These are phyloP conservation scores for Cyclargus thomasi DNA, from an alignment of 1,140 invertebrate genomes.

Conservation along the genomic window DNA sequence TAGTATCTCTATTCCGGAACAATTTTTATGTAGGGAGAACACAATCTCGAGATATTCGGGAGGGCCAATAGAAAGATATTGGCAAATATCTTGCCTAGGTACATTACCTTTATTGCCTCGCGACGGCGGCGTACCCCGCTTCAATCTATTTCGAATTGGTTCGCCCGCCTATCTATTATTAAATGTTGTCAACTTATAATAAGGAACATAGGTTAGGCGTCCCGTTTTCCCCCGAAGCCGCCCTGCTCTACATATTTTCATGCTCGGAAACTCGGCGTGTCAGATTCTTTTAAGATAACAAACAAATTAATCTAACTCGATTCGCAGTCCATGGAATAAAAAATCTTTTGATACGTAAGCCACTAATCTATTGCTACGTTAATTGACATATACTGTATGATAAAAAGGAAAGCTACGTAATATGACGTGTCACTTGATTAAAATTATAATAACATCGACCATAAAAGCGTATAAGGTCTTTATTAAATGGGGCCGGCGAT, in stretches of 20 bases:
- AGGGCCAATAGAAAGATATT: constrained; percentile 71
- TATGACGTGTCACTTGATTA: not conserved
- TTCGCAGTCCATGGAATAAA: not conserved
- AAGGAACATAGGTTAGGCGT: constrained; percentile 16
- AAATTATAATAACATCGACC: not conserved
- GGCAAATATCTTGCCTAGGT: constrained; percentile 67
- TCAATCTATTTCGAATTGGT: constrained; percentile 64
- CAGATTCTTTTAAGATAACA: no score
- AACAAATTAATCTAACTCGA: not conserved
- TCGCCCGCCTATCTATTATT: constrained; percentile 42
- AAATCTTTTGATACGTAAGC: not conserved
- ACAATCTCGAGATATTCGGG: constrained; percentile 71
- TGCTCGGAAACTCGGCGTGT: not conserved
- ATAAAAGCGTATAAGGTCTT: constrained; percentile 8
- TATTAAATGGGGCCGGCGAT: constrained; percentile 6
- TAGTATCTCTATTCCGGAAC: constrained; percentile 74
- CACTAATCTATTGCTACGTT: not conserved
- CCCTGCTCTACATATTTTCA: not conserved
- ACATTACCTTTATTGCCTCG: constrained; percentile 73
- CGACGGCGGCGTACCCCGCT: constrained; percentile 54
- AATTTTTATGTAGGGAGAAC: constrained; percentile 74
- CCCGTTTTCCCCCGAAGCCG: not conserved
- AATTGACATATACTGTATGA: not conserved
- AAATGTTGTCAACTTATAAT: constrained; percentile 37
- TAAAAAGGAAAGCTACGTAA: not conserved